phyloP scores from a whole-genome alignment of 2,888 invertebrate species.

The Argyresthia goedartella region DNA sequence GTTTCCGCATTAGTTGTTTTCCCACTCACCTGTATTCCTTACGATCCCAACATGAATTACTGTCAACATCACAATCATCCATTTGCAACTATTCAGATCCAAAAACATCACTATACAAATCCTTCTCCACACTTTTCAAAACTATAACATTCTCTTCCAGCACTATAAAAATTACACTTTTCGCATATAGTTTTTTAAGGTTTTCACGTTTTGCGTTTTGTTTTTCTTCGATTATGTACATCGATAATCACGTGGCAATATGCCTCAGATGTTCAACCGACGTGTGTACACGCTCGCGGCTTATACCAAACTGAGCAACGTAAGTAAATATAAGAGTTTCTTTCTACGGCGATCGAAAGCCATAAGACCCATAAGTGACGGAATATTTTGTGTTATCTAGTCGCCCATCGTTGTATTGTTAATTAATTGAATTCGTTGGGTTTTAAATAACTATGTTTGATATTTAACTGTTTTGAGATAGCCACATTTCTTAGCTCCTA shows the following conservation, averaged over 20 bases:
- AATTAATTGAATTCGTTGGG: no score
- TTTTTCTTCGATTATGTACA: neutral
- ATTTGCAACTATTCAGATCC: conserved; percentile 26
- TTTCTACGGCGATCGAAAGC: no score
- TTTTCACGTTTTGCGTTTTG: neutral
- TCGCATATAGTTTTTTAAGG: no score
- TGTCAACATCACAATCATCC: conserved; percentile 29
- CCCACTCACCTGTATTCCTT: conserved; percentile 41
- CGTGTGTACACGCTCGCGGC: conserved; percentile 10
- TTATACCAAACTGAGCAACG: neutral
- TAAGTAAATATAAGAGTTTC: no score
- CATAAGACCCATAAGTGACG: no score
- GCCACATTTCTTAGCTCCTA: no score
- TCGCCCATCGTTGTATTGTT: no score
- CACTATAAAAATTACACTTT: conserved; percentile 3
- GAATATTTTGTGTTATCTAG: no score
- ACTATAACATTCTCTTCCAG: neutral
- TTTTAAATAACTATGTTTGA: no score
- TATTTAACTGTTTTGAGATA: no score
- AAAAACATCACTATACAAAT: conserved; percentile 37
- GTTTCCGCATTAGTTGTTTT: no score
- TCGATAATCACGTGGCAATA: neutral
- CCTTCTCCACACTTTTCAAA: neutral
- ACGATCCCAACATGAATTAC: conserved; percentile 35
- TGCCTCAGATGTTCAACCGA: neutral